phyloP scores from a whole-genome alignment of 2,888 invertebrate species.

The Eudemis profundana region DNA sequence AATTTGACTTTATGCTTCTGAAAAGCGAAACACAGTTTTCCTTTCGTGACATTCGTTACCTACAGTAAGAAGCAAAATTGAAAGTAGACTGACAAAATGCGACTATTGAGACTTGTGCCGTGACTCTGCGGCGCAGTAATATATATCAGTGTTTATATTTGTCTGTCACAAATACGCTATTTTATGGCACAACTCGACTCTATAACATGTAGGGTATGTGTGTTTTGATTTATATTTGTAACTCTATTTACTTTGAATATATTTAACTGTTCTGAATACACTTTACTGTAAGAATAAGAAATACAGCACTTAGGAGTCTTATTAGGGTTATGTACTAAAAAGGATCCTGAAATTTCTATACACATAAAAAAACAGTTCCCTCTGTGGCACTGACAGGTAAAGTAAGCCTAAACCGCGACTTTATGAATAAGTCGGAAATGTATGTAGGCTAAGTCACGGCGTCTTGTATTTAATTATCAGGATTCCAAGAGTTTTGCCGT shows the following conservation, averaged over 20 bases:
- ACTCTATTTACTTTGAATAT: background rate
- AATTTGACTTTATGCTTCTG: conserved; percentile 35
- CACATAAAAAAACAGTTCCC: too few relatives aligned
- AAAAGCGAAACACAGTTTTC: conserved; percentile 45
- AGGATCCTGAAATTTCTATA: too few relatives aligned
- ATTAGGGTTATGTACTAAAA: too few relatives aligned
- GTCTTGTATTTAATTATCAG: too few relatives aligned
- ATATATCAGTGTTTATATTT: conserved; percentile 6
- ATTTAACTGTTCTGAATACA: background rate
- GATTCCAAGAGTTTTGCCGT: too few relatives aligned
- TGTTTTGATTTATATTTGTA: conserved; percentile 3
- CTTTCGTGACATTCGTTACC: conserved; percentile 36
- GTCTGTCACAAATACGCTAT: conserved; percentile 6
- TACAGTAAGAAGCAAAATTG: conserved; percentile 24
- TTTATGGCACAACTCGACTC: conserved; percentile 18
- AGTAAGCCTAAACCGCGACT: too few relatives aligned
- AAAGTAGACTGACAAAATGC: conserved; percentile 39
- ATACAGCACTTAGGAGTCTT: too few relatives aligned
- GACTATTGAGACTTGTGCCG: conserved; percentile 14
- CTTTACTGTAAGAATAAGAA: too few relatives aligned
- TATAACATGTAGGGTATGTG: background rate
- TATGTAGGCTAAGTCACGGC: too few relatives aligned
- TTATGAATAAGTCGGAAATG: too few relatives aligned
- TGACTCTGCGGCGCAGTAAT: background rate
- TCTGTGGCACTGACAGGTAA: too few relatives aligned